Evolutionary conservation across 2,113 vertebrate genomes (phyloP).

Genomic region (Cardinalis cardinalis): DNA sequence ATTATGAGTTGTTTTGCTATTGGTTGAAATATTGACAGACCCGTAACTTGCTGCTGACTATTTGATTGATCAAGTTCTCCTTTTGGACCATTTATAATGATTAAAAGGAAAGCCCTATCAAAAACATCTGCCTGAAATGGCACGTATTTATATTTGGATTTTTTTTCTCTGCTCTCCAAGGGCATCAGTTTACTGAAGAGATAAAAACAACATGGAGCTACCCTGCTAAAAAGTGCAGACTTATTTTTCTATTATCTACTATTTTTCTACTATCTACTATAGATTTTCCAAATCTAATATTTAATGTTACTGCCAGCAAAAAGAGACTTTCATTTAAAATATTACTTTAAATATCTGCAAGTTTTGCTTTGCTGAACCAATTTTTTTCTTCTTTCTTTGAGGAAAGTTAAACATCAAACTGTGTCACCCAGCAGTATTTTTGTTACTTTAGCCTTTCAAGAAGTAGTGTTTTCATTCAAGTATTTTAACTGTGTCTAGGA

Average conservation of each 20-base stretch:
- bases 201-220: not conserved
- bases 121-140: not conserved
- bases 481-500: not conserved
- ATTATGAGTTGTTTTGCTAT: not conserved
- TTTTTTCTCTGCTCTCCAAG: not conserved
- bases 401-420: not conserved
- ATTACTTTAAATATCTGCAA: not conserved
- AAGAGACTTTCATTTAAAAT: not conserved
- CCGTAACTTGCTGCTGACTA: not conserved
- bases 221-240: not conserved
- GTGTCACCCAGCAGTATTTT: not conserved
- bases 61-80: not conserved
- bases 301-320: not conserved
- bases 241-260: not conserved
- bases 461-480: not conserved
- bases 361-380: not conserved
- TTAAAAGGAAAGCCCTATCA: not conserved
- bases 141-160: rapidly evolving
- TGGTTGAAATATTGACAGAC: not conserved
- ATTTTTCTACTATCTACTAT: not conserved
- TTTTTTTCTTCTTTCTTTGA: not conserved
- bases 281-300: not conserved
- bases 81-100: not conserved
- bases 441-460: not conserved
- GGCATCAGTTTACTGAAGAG: not conserved